phyloP scores from a whole-genome alignment of 2,113 vertebrate species.

The Dromas ardeola region DNA sequence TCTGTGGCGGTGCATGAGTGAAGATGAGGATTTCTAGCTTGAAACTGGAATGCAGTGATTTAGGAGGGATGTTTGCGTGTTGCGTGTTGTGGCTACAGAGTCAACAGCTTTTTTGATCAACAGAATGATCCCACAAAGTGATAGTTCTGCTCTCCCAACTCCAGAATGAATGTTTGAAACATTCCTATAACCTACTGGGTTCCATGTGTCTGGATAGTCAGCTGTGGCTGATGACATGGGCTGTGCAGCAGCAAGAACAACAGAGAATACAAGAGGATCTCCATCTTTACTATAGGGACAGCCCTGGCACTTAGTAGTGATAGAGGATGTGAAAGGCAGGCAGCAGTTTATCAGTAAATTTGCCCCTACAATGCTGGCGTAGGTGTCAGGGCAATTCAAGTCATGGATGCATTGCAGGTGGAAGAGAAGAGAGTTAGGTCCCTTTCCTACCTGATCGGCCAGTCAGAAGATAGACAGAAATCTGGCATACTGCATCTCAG shows the following conservation, averaged over 20 bases:
- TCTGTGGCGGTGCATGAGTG: background rate
- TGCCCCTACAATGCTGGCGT: rapidly evolving
- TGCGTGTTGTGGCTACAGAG: background rate
- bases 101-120: background rate
- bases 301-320: background rate
- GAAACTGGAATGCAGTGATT: background rate
- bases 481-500: background rate
- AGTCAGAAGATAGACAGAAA: background rate
- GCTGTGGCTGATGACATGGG: background rate
- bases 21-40: background rate
- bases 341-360: background rate
- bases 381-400: background rate
- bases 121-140: background rate
- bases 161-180: background rate
- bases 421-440: background rate
- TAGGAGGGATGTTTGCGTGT: background rate
- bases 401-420: background rate
- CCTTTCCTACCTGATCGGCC: background rate
- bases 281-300: background rate
- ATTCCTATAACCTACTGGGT: background rate
- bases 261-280: background rate
- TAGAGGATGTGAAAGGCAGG: background rate
- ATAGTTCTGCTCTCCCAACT: background rate
- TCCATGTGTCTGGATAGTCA: background rate
- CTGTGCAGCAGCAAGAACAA: background rate